Evolutionary conservation across 2,888 invertebrate species (phyloP), one percentile per base, ranked within the genome.

Genomic region (Entomobrya multifasciata): DNA sequence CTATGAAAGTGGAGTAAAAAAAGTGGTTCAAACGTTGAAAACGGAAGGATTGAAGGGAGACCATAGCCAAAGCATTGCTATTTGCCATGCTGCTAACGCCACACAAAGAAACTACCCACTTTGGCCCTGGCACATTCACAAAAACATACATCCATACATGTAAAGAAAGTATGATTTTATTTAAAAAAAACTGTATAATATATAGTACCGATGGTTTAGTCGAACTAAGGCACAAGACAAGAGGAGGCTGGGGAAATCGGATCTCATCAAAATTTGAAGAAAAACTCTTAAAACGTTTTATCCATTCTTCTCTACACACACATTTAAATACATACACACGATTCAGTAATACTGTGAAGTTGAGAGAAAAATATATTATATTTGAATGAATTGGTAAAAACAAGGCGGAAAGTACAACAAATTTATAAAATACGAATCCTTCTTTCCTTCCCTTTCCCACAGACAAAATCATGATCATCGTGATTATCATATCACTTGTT

Each of bases 211-310:
- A n/a, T n/a, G n/a, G n/a, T n/a, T n/a, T 74, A 60, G 27, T 11
- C 11, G 20, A 17, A 52, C 52, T 6, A 74, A 27, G 36, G 20
- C 72, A 60, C 60, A 60, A 76, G 76, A 76, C 74, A 74, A 62
- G 83, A 65, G 65, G 83, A 49, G 76, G 17, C 83, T 76, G 52
- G 83, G 83, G 83, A 83, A 83, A 83, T 83, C 83, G 83, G 83
- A 83, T 83, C 83, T 65, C 76, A 76, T 83, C 83, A 83, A 83
- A 83, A 76, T 76, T 83, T 76, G 74, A 82, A 72, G 83, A 83
- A 83, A 83, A 30, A 52, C 83, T 82, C 72, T 83, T 83, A 65
- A 76, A 82, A 82, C 83, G 65, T 76, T 83, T 83, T 74, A 83
- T 76, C 76, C 83, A 8, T 30, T 74, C 72, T 72, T 74, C 52